Conservation (phyloP, 2,888 invertebrate genomes). For the Sinodicranocentrus sp. region DNA sequence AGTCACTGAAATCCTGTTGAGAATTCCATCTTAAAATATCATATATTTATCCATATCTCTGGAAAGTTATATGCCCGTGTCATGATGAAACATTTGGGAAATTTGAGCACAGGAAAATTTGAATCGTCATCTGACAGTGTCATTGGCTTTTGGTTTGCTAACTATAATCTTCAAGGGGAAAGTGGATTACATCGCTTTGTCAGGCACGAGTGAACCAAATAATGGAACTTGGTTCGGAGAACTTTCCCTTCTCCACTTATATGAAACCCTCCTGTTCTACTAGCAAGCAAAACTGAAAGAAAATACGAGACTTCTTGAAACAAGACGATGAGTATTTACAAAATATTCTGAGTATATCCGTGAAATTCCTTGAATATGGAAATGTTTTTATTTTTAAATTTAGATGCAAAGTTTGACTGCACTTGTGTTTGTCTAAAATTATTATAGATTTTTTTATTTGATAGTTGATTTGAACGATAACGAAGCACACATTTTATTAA, state of each 20-base stretch:
- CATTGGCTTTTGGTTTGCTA: not conserved
- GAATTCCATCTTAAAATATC: not conserved
- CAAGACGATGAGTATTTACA: too few species aligned
- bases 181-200: conserved; percentile 18
- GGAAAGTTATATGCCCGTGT: not conserved
- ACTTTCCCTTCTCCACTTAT: too few species aligned
- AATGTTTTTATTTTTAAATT: too few species aligned
- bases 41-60: not conserved
- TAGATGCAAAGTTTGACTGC: too few species aligned
- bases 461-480: too few species aligned
- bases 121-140: conserved; percentile 31
- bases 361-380: too few species aligned
- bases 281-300: too few species aligned
- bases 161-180: not conserved
- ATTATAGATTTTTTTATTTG: too few species aligned
- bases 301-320: too few species aligned
- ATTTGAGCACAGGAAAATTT: conserved; percentile 1
- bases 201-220: conserved; percentile 33
- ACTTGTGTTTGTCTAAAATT: too few species aligned
- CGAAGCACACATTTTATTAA: too few species aligned
- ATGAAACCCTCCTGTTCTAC: too few species aligned
- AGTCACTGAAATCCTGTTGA: not conserved
- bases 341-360: not conserved
- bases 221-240: conserved; percentile 11
- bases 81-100: not conserved